Percentiles rank a stretch among this genome's conserved stretches.
Conservation (phyloP, 2,113 vertebrate genomes). For the Diglossa brunneiventris region DNA sequence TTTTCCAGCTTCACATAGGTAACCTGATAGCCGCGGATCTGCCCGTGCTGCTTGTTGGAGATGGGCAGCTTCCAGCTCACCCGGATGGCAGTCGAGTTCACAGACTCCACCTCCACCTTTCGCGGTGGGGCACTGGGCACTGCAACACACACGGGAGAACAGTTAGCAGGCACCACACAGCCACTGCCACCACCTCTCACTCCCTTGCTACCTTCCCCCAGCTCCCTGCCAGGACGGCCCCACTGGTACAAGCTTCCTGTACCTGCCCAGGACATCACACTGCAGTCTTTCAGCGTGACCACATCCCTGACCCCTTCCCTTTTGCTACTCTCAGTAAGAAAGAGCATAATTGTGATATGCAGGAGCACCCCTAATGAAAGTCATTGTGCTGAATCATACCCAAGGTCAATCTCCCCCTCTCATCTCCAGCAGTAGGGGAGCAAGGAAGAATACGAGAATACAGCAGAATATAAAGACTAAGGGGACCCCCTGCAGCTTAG, state of each 20-base stretch:
- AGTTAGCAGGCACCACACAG: not conserved
- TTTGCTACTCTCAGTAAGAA: not conserved
- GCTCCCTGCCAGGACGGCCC: accelerated
- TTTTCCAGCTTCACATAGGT: constrained; percentile 88
- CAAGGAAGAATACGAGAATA: not conserved
- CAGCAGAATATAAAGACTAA: not conserved
- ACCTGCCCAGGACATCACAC: not conserved
- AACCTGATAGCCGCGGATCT: constrained; percentile 94
- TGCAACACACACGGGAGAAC: constrained; percentile 55
- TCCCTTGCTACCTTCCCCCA: not conserved
- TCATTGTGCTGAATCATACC: not conserved
- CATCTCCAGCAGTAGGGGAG: not conserved
- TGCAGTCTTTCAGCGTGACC: not conserved
- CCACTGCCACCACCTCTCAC: not conserved
- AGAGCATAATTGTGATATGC: accelerated
- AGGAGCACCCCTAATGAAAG: not conserved
- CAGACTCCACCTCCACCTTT: constrained; percentile 86
- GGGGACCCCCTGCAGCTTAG: not conserved
- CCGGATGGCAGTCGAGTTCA: constrained; percentile 89
- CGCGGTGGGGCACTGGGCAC: constrained; percentile 94
- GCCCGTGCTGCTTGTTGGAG: constrained; percentile 88
- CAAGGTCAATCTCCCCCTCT: not conserved
- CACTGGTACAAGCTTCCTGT: not conserved
- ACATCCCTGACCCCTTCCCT: not conserved
- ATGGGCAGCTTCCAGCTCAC: constrained; percentile 92